phyloP scores from a whole-genome alignment of 2,888 invertebrate species.

The Parnassius glacialis region DNA sequence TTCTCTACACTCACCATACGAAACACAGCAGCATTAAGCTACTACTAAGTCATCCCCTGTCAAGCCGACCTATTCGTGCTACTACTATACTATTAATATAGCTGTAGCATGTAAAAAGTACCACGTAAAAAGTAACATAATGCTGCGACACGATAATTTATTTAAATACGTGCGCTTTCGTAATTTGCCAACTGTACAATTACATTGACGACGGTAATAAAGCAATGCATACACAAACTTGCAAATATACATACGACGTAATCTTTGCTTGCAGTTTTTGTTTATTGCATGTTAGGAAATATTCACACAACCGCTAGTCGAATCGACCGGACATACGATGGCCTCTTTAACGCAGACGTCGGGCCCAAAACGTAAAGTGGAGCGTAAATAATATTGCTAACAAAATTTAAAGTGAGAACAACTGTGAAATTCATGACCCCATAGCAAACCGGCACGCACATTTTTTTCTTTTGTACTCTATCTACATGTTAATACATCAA shows the following conservation, averaged over 20 bases:
- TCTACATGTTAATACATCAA: slow-evolving; percentile 37
- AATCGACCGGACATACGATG: slow-evolving; percentile 16
- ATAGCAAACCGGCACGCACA: slow-evolving; percentile 53
- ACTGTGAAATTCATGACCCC: slow-evolving; percentile 58
- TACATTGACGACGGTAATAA: neutral
- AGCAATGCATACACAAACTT: neutral
- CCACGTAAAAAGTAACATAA: no score
- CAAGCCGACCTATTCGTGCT: no score
- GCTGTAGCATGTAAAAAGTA: no score
- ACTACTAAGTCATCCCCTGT: no score
- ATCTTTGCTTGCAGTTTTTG: slow-evolving; percentile 1
- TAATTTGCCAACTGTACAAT: neutral
- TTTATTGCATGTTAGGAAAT: slow-evolving; percentile 9
- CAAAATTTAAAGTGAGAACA: slow-evolving; percentile 36
- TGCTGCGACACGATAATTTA: neutral
- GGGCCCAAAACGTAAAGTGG: slow-evolving; percentile 20
- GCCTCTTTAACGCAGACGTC: slow-evolving; percentile 18
- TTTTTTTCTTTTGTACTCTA: slow-evolving; percentile 48
- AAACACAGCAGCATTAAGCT: no score
- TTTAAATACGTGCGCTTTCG: neutral
- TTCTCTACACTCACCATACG: no score
- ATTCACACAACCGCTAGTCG: slow-evolving; percentile 14
- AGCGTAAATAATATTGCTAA: slow-evolving; percentile 27
- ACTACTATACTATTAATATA: no score
- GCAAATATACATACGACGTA: neutral